Evolutionary conservation across 2,113 vertebrate species (phyloP), one percentile per base, ranked within the genome.

Genomic region (Cebus imitator): DNA sequence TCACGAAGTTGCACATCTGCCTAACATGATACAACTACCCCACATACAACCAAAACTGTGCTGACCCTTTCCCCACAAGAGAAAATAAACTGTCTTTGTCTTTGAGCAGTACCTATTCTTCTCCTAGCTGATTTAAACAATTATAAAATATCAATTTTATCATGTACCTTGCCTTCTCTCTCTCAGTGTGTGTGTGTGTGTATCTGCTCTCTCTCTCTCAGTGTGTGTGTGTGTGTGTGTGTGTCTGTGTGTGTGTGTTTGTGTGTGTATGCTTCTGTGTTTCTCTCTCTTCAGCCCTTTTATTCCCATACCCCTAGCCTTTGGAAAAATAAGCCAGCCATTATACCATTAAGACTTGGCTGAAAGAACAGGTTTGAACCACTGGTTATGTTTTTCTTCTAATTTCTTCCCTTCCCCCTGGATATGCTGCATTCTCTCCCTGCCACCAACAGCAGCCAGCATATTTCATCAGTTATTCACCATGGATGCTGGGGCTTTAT

Each of bases 381-480:
- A 3, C 72, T 30, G 90, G 81, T 27, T 90, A 32, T 13, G 66
- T 20, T 72, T 64, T 40, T 18, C 13, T 25, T 70, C 25, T 72
- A 16, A 3, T 66, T 27, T 16, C 27, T 35, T 45, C 50, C 79
- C 55, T 68, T 25, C 61, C 86, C 79, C 8, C 8, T 40, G 90
- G 64, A 58, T 20, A 37, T 9, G 72, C 35, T 55, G 76, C 68
- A n/a, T 40, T 92, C 90, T 90, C 80, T 94, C 55, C 25, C 87
- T 3, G 84, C 83, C 73, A 84, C 94, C 52, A 11, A 25, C 61
- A 21, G 87, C 94, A 90, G 97, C 95, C 97, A 97, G 79, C 66
- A 37, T 94, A 95, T 97, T 90, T 98, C 97, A 94, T 95, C 96
- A 45, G 92, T 68, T 96, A 97, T 52, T 97, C 95, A 43, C 87